Percentiles rank a stretch among this genome's conserved stretches.
Conservation (phyloP, 2,113 vertebrate genomes). For the Diglossa brunneiventris region DNA sequence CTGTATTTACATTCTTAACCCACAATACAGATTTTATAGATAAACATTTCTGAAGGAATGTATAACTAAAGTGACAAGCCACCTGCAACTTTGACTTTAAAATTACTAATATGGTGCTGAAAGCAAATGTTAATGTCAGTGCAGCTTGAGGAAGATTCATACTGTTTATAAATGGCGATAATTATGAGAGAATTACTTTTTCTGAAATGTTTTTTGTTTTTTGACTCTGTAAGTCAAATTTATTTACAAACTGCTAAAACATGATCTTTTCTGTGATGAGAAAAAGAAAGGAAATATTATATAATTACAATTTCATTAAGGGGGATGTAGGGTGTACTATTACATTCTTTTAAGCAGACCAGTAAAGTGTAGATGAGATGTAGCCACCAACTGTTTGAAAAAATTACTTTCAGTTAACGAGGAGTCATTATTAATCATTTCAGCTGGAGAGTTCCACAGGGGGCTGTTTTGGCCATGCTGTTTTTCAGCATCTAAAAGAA, state of each 20-base stretch:
- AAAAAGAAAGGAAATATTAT: not conserved
- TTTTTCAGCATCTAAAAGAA: not conserved
- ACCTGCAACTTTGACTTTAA: not conserved
- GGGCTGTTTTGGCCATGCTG: not conserved
- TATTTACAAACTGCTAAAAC: not conserved
- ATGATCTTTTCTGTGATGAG: not conserved
- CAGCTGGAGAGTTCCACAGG: not conserved
- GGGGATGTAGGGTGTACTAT: not conserved
- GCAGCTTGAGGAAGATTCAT: not conserved
- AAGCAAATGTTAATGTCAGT: not conserved
- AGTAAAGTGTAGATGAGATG: not conserved
- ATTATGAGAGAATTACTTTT: not conserved
- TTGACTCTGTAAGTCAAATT: not conserved
- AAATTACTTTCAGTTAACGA: not conserved
- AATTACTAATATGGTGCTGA: not conserved
- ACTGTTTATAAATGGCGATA: not conserved
- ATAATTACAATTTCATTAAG: not conserved
- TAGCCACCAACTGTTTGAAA: not conserved
- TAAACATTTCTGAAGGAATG: not conserved
- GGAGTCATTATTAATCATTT: not conserved
- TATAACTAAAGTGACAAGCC: not conserved
- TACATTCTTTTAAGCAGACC: not conserved
- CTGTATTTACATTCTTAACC: not conserved
- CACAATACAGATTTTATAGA: not conserved
- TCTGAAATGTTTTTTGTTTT: not conserved